Evolutionary conservation across 2,888 invertebrate genomes (phyloP), one percentile per base, ranked within the genome.

Genomic region (Colletes collaris): DNA sequence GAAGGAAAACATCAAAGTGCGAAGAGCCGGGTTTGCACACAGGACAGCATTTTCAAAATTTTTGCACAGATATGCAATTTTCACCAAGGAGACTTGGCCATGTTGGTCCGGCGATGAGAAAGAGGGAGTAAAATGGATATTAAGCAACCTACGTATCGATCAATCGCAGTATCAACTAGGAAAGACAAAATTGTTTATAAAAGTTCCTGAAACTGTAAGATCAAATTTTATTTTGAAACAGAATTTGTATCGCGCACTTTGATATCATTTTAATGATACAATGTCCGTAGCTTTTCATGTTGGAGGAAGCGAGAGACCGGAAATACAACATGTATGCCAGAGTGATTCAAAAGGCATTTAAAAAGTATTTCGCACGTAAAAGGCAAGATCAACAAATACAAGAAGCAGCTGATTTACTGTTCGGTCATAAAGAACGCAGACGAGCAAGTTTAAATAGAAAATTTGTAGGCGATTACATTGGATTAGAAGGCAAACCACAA

Each of bases 391-490:
- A 94, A 81, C 94, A 95, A 85, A 94, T 95, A 87, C 94, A 95
- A 87, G 94, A 94, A 90, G 95, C 94, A 19, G 91, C 93, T 37
- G 90, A 93, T 91, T 87, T 94, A 76, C 89, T 94, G n/a, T 93
- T 91, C 86, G 93, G 93, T 3, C 95, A 95, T 89, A 96, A 96
- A 89, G 95, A 96, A 89, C 93, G 96, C 8, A 92, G 95, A 79
- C 91, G 94, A 7, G 94, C 93, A 88, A 96, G 95, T 79, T 87
- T 96, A 35, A 95, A 96, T 90, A 93, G 96, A 75, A 95, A 95
- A 90, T 96, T 95, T 92, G 94, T 95, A 55, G 95, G 95, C 6
- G 96, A 96, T 91, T 96, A 96, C 91, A 95, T 96, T 80, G 96
- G 96, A 1, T 88, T 96, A 85, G 96, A 96, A 74, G 93, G 94